Conservation (phyloP, 2,888 invertebrate species). For the Macrostomum cliftonense region DNA sequence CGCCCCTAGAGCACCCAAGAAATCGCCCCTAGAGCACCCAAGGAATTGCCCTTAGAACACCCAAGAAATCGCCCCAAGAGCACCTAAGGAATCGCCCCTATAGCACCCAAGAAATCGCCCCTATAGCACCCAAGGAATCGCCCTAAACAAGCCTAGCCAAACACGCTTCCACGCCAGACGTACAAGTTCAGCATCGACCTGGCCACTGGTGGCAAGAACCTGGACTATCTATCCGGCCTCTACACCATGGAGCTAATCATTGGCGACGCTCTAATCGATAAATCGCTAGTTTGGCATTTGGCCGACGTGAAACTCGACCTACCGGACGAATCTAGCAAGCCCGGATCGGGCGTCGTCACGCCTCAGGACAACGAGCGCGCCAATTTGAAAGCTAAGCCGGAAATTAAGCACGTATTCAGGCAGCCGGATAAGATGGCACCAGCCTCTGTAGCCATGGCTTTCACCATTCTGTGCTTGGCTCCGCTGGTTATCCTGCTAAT, state of each 20-base stretch:
- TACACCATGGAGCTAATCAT: constrained; percentile 65
- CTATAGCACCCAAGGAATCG: too few species aligned
- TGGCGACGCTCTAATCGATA: constrained; percentile 72
- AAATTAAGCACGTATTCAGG: constrained; percentile 66
- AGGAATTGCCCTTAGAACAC: too few species aligned
- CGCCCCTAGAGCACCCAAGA: too few species aligned
- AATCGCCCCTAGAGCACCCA: too few species aligned
- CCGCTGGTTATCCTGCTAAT: constrained; percentile 55
- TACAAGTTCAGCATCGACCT: constrained; percentile 44
- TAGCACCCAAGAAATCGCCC: too few species aligned
- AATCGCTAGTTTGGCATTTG: constrained; percentile 68
- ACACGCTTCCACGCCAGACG: too few species aligned
- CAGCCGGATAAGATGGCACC: constrained; percentile 76
- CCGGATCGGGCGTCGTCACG: constrained; percentile 1
- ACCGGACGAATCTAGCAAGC: constrained; percentile 30
- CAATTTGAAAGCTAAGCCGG: constrained; percentile 39
- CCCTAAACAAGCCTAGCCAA: too few species aligned
- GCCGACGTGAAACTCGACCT: constrained; percentile 56
- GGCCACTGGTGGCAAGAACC: constrained; percentile 56
- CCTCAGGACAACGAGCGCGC: constrained; percentile 33
- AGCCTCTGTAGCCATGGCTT: constrained; percentile 65
- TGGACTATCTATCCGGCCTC: constrained; percentile 54
- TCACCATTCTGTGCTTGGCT: constrained; percentile 65
- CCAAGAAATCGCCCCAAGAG: too few species aligned
- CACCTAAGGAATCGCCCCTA: too few species aligned